Percentiles rank a stretch among this genome's conserved stretches.
Conservation (phyloP, 2,797 vertebrate genomes). For the Vultur gryphus region DNA sequence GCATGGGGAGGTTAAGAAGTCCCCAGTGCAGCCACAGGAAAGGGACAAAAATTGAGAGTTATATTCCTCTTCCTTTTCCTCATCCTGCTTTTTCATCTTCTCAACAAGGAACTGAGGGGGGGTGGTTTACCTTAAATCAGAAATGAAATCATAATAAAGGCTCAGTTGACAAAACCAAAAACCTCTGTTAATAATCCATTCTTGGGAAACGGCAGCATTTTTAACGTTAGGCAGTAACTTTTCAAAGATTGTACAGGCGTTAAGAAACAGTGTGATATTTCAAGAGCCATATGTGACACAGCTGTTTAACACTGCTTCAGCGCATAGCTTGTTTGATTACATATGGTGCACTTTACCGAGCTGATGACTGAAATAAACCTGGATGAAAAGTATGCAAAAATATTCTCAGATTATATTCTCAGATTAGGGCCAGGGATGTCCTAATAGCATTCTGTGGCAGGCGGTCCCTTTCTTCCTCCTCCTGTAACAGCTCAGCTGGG, state of each 20-base stretch:
- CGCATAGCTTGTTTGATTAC: background rate
- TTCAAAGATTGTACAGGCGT: background rate
- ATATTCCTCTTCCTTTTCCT: background rate
- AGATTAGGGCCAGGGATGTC: background rate
- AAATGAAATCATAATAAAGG: background rate
- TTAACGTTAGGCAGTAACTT: background rate
- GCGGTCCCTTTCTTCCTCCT: too few species aligned
- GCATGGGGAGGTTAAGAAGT: slow-evolving; percentile 25
- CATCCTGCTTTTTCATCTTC: background rate
- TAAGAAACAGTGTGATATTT: background rate
- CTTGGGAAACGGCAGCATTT: background rate
- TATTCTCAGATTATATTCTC: too few species aligned
- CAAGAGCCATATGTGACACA: background rate
- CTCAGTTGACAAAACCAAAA: background rate
- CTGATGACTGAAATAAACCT: background rate
- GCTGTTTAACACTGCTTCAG: background rate
- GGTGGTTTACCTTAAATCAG: background rate
- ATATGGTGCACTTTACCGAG: background rate
- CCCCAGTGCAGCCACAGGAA: background rate
- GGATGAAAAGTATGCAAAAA: background rate
- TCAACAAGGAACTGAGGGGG: background rate
- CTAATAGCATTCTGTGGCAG: accelerated
- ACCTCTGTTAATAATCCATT: background rate
- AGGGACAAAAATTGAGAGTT: background rate
- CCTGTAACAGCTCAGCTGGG: background rate